Evolutionary conservation across 23 tunicate genomes (phyloP).

Genomic region (Halocynthia roretzi): DNA sequence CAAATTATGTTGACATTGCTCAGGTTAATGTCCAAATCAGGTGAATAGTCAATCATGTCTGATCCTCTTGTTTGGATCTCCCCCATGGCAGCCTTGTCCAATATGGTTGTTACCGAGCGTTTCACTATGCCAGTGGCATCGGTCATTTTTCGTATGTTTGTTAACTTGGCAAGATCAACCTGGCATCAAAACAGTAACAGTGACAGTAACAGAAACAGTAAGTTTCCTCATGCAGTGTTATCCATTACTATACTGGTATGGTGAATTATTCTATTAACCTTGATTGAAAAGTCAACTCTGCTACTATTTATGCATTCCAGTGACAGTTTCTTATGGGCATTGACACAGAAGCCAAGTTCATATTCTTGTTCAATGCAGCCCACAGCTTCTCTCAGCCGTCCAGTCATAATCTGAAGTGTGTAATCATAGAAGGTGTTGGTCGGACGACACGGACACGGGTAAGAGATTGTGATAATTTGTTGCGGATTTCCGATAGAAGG

Average conservation of each 20-base stretch:
- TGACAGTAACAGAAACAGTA: no score
- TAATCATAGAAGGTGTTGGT: slow-evolving; percentile 40
- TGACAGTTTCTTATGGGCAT: slow-evolving; percentile 35
- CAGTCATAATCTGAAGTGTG: slow-evolving; percentile 3
- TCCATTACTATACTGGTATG: no score
- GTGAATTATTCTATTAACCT: slow-evolving; percentile 21
- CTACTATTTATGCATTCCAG: slow-evolving; percentile 43
- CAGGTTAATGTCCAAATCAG: slow-evolving; percentile 19
- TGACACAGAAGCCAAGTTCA: slow-evolving; percentile 53
- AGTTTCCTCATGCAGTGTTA: no score
- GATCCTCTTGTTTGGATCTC: slow-evolving; percentile 28
- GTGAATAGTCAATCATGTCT: slow-evolving; percentile 31
- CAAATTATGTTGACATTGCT: slow-evolving; percentile 22
- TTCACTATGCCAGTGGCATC: slow-evolving; percentile 31
- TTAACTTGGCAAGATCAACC: slow-evolving; percentile 34
- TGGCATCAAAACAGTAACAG: slow-evolving; percentile 8
- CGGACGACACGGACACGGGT: slow-evolving; percentile 53
- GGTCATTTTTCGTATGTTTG: slow-evolving; percentile 16
- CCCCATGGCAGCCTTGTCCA: slow-evolving; percentile 34
- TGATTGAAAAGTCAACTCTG: slow-evolving; percentile 40
- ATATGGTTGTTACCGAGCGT: slow-evolving; percentile 27
- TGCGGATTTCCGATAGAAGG: slow-evolving; percentile 47
- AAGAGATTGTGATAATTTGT: slow-evolving; percentile 41
- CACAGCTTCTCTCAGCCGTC: slow-evolving; percentile 25
- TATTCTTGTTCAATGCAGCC: slow-evolving; percentile 30